A percentile compares a stretch with the other conserved stretches of the same genome.
phyloP scores from a whole-genome alignment of 35 echinoderm and acorn worm genomes.

The Lytechinus variegatus region DNA sequence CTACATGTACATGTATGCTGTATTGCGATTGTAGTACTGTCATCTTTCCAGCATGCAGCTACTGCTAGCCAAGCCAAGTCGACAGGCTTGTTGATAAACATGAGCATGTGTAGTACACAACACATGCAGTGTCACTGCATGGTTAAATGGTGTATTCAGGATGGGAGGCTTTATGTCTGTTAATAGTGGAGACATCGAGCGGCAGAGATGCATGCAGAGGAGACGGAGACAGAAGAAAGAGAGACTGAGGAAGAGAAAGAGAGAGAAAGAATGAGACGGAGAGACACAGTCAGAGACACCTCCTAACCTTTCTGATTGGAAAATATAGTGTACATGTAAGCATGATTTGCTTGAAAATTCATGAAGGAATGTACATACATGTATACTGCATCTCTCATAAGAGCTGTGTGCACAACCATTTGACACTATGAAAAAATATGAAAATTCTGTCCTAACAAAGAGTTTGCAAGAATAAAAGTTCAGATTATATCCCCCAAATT shows the following conservation, averaged over 20 bases:
- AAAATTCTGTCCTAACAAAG: no score
- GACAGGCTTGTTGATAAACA: neutral
- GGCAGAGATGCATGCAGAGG: neutral
- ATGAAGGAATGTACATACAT: no score
- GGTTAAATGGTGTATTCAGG: neutral
- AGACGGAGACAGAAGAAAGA: neutral
- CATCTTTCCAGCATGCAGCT: neutral
- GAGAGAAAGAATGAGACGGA: neutral
- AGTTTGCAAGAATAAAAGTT: no score
- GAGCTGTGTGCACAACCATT: no score
- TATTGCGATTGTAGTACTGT: neutral
- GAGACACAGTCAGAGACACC: neutral
- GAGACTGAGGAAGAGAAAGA: neutral
- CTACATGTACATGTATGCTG: neutral
- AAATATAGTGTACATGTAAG: no score
- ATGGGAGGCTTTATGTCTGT: no score
- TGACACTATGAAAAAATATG: no score
- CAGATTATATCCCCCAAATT: no score
- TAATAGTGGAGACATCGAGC: neutral
- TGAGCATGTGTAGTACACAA: neutral
- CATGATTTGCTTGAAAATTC: no score
- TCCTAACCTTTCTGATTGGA: no score
- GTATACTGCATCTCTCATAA: no score
- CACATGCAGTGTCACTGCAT: neutral
- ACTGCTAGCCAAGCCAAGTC: neutral